Evolutionary conservation across 35 echinoderm and acorn worm species (phyloP), one percentile per base, ranked within the genome.

Genomic region (Stichopus chloronotus): DNA sequence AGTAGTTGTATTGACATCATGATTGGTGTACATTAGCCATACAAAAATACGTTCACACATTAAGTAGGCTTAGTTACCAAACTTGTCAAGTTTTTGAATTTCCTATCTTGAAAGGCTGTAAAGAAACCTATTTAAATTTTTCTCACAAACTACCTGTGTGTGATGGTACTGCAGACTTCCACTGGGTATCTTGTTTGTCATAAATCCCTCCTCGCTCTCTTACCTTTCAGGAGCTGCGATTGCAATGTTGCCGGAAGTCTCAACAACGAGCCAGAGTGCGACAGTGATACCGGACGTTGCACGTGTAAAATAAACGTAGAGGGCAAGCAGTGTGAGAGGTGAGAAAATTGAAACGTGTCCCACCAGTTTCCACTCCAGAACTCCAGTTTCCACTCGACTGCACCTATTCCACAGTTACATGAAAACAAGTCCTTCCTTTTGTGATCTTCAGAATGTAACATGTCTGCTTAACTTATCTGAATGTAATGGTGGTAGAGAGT

Each of bases 321-420:
- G 94, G 97, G 95, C 56, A 76, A 93, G n/a, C 80, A 95, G 43
- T 98, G 97, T 88, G 97, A 98, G 56, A 98, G 95, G 97, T 98
- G 85, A 94, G 94, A 63, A 52, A 86, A 19, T 87, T 23, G 9
- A 87, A 9, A 63, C 3, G 30, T 43, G 25, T 80, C 8, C 25
- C n/a, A n/a, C 30, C 30, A 0, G 13, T 72, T 13, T 72, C 22
- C 69, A 21, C 22, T 72, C 22, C 13, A 21, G 69, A 72, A 72
- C 22, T 72, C 22, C 69, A 72, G 1, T 16, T 72, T 13, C 4
- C 1, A 16, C 1, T 72, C n/a, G 30, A 43, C 30, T 43, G 30
- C 30, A 43, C 30, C 30, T 43, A 72, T 22, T 22, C 4, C 69
- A 72, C 1, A 72, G 22, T 22, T 72, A 21, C 22, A 72, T 16